Base-by-base conservation (phyloP, 2,888 invertebrate species). In the Diplolepis rosae region DNA sequence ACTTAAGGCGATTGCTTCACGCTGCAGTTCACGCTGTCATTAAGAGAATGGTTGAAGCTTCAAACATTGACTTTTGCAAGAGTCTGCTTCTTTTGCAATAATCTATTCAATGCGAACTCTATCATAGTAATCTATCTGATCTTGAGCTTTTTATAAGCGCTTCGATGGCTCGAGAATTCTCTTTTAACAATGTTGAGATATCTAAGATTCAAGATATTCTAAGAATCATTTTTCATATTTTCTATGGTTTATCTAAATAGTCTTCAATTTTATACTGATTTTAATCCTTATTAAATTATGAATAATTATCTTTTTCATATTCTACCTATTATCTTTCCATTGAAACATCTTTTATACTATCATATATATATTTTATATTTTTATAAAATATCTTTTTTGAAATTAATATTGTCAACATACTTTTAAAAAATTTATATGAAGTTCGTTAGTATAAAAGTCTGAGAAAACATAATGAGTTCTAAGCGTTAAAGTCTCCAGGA, bases 401-500 rank as follows among this genome's bases (percentile, higher is more conserved):
- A n/a, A n/a, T n/a, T n/a, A n/a, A n/a, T n/a, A n/a, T n/a, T n/a
- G n/a, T n/a, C n/a, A n/a, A n/a, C n/a, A n/a, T n/a, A n/a, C n/a
- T n/a, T n/a, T n/a, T n/a, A n/a, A n/a, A n/a, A n/a, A n/a, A n/a
- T n/a, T n/a, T n/a, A n/a, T n/a, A n/a, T n/a, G n/a, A n/a, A n/a
- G n/a, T n/a, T n/a, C n/a, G n/a, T n/a, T n/a, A n/a, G n/a, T n/a
- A n/a, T n/a, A n/a, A n/a, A n/a, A n/a, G n/a, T n/a, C n/a, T n/a
- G n/a, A n/a, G n/a, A n/a, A n/a, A n/a, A n/a, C n/a, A n/a, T n/a
- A n/a, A n/a, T n/a, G n/a, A n/a, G n/a, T n/a, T 27, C 15, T 27
- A 42, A 24, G 61, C 61, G 39, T 61, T 61, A 7, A 61, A 61
- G 39, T 61, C 61, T 61, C 61, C 39, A 39, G 39, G 39, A 61